Base-by-base conservation (phyloP, 2,888 invertebrate species). In the Diadromus collaris region DNA sequence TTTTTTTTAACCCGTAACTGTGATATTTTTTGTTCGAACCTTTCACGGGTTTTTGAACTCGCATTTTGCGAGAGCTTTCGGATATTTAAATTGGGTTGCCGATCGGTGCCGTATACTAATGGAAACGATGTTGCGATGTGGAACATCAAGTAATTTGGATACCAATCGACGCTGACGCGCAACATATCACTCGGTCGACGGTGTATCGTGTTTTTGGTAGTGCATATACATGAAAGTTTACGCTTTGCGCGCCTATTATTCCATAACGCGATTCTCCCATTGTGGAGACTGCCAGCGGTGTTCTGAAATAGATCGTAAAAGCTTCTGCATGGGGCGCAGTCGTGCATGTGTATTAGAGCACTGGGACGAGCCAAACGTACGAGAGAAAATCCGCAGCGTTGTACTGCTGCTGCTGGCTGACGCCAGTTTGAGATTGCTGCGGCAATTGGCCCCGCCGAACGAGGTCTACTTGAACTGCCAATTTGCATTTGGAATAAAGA, bases 401-500 rank as follows among this genome's bases (percentile, higher is more conserved):
- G 38, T 38, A 16, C 38, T 38, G 38, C 38, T 38, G 38, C 38
- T 24, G 61, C 67, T 38, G 56, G 10, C 46, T 73, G 46, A 67
- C 21, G 34, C n/a, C 16, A 34, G 71, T 41, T 76, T 65, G 44
- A 60, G 67, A 67, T 69, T 46, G 61, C 67, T 54, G 72, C 41
- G 67, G 61, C 44, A 67, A 77, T 72, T 77, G 46, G 58, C 61
- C 38, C 6, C 61, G 51, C 44, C 16, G 61, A 77, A 61, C 67
- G 67, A 65, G 56, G 61, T 71, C 76, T 38, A 68, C 68, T 71
- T 61, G 63, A 76, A 76, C 61, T 65, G 32, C 48, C 68, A 72
- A 79, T 79, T 79, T 76, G 71, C 76, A 79, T 79, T 76, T 68
- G 76, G 71, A 79, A 78, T 76, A 68, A 79, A 76, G 70, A 79